Conservation (phyloP, 2,888 invertebrate genomes). For the Caradrina kadenii region DNA sequence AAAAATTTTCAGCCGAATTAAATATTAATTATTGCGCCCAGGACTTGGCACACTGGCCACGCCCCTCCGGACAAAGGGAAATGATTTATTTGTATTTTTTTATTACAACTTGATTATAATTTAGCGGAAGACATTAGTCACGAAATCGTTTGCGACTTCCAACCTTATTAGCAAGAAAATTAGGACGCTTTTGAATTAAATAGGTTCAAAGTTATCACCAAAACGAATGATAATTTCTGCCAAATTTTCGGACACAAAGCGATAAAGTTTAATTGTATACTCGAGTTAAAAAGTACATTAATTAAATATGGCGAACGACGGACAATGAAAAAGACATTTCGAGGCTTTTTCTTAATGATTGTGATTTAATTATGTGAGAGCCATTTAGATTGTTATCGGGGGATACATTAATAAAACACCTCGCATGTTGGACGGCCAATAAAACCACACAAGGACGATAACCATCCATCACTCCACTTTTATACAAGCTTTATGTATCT, state of each 20-base stretch:
- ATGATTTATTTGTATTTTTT: conserved; percentile 72
- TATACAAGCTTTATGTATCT: not conserved
- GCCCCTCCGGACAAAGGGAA: conserved; percentile 65
- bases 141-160: conserved; percentile 30
- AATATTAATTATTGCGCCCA: conserved; percentile 69
- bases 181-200: conserved; percentile 28
- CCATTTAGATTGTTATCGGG: conserved; percentile 57
- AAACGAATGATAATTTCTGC: conserved; percentile 63
- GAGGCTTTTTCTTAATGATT: conserved; percentile 58
- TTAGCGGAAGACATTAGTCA: conserved; percentile 63
- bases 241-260: conserved; percentile 66
- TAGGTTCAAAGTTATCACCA: conserved; percentile 39
- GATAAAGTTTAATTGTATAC: conserved; percentile 68
- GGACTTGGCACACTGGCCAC: conserved; percentile 62
- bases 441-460: conserved; percentile 5
- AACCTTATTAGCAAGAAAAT: conserved; percentile 32
- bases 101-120: conserved; percentile 70
- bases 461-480: conserved; percentile 12
- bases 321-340: conserved; percentile 65
- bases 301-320: conserved; percentile 61
- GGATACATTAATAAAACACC: conserved; percentile 39
- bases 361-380: conserved; percentile 60
- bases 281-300: conserved; percentile 68
- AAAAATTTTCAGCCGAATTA: conserved; percentile 70
- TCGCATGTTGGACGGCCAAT: conserved; percentile 18